phyloP scores from a whole-genome alignment of 2,888 invertebrate genomes.

The Zaprionus obscuricornis region DNA sequence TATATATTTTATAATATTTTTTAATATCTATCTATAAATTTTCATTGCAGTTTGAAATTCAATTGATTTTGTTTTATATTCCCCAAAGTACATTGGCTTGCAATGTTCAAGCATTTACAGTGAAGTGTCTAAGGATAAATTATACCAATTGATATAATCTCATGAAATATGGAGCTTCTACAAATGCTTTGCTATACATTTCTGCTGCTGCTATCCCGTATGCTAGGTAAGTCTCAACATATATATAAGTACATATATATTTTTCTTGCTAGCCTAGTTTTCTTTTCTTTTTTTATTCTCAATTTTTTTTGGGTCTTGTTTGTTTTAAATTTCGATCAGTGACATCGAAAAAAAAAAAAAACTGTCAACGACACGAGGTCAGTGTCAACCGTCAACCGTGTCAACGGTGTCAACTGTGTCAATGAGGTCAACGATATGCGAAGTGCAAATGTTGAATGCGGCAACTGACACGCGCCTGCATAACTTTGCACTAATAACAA shows the following conservation, averaged over 20 bases:
- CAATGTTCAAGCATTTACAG: conserved; percentile 2
- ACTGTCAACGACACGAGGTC: conserved; percentile 44
- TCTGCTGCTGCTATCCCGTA: conserved; percentile 78
- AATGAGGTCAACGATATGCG: conserved; percentile 67
- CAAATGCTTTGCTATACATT: conserved; percentile 80
- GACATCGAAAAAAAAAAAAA: too few relatives aligned
- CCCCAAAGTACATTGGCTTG: conserved; percentile 2
- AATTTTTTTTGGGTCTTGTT: too few relatives aligned
- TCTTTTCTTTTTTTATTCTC: too few relatives aligned
- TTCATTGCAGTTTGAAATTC: too few relatives aligned
- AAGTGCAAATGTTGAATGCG: conserved; percentile 57
- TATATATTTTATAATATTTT: too few relatives aligned
- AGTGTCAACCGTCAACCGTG: conserved; percentile 47
- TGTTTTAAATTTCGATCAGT: too few relatives aligned
- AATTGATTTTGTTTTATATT: too few relatives aligned
- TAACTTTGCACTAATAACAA: conserved; percentile 49
- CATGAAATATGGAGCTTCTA: conserved; percentile 80
- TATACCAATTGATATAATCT: too few relatives aligned
- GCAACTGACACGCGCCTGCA: conserved; percentile 61
- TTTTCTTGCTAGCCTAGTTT: too few relatives aligned
- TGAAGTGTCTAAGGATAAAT: too few relatives aligned
- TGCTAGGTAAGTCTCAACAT: conserved; percentile 82
- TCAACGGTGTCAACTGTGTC: conserved; percentile 27
- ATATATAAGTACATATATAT: too few relatives aligned
- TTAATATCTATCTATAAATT: too few relatives aligned